phyloP scores from a whole-genome alignment of 2,797 vertebrate genomes.

The Crenuchus spilurus region DNA sequence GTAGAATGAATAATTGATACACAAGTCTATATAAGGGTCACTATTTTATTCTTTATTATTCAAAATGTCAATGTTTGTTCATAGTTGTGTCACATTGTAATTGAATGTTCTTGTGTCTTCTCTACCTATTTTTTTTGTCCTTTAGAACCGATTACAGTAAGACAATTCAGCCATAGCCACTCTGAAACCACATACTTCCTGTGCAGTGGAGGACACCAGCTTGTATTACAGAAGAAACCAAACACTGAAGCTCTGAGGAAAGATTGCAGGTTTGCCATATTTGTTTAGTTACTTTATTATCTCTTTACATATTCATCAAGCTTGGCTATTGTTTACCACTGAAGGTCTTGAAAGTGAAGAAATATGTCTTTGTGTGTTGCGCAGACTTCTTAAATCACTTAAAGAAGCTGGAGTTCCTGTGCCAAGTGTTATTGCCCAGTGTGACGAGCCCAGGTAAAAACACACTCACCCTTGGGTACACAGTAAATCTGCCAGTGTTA shows the following conservation, averaged over 20 bases:
- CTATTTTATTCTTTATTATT: too few relatives aligned
- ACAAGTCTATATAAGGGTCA: too few relatives aligned
- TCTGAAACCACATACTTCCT: slow-evolving; percentile 71
- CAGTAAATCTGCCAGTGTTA: too few relatives aligned
- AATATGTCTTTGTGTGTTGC: background rate
- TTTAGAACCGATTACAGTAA: slow-evolving; percentile 68
- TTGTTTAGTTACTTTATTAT: background rate
- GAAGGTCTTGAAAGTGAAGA: background rate
- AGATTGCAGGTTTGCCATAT: slow-evolving; percentile 78
- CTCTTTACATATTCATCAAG: background rate
- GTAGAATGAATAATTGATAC: too few relatives aligned
- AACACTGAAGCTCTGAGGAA: slow-evolving; percentile 62
- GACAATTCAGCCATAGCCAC: slow-evolving; percentile 71
- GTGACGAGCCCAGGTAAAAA: slow-evolving; percentile 78
- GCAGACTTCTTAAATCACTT: slow-evolving; percentile 80
- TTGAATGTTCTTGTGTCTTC: background rate
- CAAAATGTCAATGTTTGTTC: too few relatives aligned
- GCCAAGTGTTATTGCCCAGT: slow-evolving; percentile 75
- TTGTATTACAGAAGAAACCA: slow-evolving; percentile 74
- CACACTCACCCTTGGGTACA: background rate
- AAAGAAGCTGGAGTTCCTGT: slow-evolving; percentile 73
- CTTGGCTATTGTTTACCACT: too few relatives aligned
- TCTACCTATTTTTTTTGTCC: background rate
- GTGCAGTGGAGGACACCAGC: slow-evolving; percentile 59
- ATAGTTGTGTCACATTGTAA: too few relatives aligned